Base-by-base conservation (phyloP, 2,888 invertebrate species). In the Odontomyia ornata region DNA sequence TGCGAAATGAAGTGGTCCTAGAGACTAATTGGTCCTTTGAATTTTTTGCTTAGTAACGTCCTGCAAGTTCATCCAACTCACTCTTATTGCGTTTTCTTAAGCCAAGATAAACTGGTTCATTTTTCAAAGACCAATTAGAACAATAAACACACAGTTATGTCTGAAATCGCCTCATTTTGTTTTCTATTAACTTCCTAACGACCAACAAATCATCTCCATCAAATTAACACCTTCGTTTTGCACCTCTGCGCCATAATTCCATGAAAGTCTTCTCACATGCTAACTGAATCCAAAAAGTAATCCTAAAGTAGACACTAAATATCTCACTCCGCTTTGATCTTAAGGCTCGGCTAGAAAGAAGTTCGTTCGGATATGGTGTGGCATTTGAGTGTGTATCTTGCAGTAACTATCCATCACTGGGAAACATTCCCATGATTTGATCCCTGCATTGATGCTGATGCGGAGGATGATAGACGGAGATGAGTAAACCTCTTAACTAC, bases 271-370 rank as follows among this genome's bases (percentile, higher is more conserved):
- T n/a, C n/a, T 52, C 15, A 52, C 30, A 28, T 25, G 15, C 25
- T 28, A n/a, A 64, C 30, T 13, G 27, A 64, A 64, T 64, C 28
- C 15, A 28, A 64, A 64, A 64, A 64, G n/a, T n/a, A 64, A 36
- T 28, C 64, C 23, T 28, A 64, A 64, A 64, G 15, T 28, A 25
- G 27, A 64, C 28, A 64, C 28, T 28, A 28, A 36, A 30, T 64
- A 64, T 64, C 28, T 64, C 30, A 1, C 64, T 64, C 21, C 60
- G 60, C 23, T 60, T 60, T 60, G 52, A 52, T 60, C 60, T n/a
- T 7, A 15, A n/a, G 15, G n/a, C n/a, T n/a, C n/a, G 28, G 15
- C 28, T 27, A 21, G 30, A 64, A 28, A 15, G 64, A 30, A 64
- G n/a, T 28, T 25, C 28, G 64, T 27, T 27, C 64, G 25, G 64